Base-by-base conservation (phyloP, 2,888 invertebrate species). In the Limnephilus marmoratus region DNA sequence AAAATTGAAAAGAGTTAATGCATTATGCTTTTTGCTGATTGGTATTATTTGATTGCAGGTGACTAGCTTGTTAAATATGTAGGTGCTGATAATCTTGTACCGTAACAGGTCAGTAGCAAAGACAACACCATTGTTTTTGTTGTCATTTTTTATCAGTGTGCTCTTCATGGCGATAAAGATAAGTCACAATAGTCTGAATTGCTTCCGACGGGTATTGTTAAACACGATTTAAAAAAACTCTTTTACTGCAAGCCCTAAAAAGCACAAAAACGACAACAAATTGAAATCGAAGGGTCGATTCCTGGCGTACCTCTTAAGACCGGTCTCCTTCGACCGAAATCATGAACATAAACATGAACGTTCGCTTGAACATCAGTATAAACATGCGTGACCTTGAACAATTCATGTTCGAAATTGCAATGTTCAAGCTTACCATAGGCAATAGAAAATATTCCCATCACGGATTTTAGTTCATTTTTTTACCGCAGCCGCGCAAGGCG, bases 61-160 rank as follows among this genome's bases (percentile, higher is more conserved):
- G 24, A 24, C 24, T 68, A 7, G 68, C 68, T 68, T 24, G 68
- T 68, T 9, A 24, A 1, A 24, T 68, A 9, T 68, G 24, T 24
- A n/a, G 68, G 4, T 68, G n/a, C 68, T 68, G 24, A 68, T 24
- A 68, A 68, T 68, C 68, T 41, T 90, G 31, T 45, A 82, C 90
- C 90, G 90, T 90, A 90, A 90, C 90, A 90, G 90, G 90, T 90
- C 90, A 90, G 82, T 29, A 90, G 31, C 82, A 18, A 49, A 31
- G 11, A 24, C 18, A 41, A 83, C 34, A 83, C 83, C 34, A 37
- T 83, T 83, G 83, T 34, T 24, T 83, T 34, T 41, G 83, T 83
- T 83, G 24, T 41, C 24, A 83, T 37, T 83, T 31, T 83, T 83
- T 83, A 83, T 83, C 24, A n/a, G 83, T 34, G 83, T 34, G 31